Evolutionary conservation across 2,113 vertebrate genomes (phyloP).

Genomic region (Parus major): DNA sequence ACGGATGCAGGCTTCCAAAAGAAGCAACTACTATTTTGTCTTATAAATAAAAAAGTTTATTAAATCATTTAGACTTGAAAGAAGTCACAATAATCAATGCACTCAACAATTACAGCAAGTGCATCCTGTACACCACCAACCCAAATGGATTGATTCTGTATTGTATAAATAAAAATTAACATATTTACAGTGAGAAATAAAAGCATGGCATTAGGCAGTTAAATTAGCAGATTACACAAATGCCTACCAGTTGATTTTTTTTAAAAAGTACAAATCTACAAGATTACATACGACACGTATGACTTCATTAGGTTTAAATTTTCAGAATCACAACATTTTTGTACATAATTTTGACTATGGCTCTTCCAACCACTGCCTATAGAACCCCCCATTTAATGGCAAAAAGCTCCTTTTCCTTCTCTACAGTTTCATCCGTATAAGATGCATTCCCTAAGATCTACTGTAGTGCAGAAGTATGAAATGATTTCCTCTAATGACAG

Average conservation of each 20-base stretch:
- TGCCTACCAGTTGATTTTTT: slow-evolving; percentile 53
- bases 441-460: slow-evolving; percentile 62
- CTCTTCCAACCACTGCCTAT: slow-evolving; percentile 41
- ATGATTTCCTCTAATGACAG: slow-evolving; percentile 50
- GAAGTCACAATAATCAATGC: slow-evolving; percentile 96
- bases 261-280: slow-evolving; percentile 58
- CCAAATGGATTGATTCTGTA: slow-evolving; percentile 93
- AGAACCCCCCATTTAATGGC: neutral
- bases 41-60: slow-evolving; percentile 87
- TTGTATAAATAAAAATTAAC: slow-evolving; percentile 94
- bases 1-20: neutral
- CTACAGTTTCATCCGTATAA: slow-evolving; percentile 47
- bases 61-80: slow-evolving; percentile 98
- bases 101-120: slow-evolving; percentile 80
- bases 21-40: slow-evolving; percentile 3
- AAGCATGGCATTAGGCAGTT: slow-evolving; percentile 67
- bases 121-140: slow-evolving; percentile 91
- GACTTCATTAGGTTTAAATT: slow-evolving; percentile 59
- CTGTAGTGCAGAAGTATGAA: slow-evolving; percentile 57
- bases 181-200: slow-evolving; percentile 80
- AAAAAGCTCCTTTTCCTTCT: slow-evolving; percentile 54
- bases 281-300: slow-evolving; percentile 56
- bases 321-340: slow-evolving; percentile 60
- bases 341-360: slow-evolving; percentile 58
- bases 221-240: slow-evolving; percentile 68